Conservation (phyloP, 2,797 vertebrate species). For the Darevskia mixta region DNA sequence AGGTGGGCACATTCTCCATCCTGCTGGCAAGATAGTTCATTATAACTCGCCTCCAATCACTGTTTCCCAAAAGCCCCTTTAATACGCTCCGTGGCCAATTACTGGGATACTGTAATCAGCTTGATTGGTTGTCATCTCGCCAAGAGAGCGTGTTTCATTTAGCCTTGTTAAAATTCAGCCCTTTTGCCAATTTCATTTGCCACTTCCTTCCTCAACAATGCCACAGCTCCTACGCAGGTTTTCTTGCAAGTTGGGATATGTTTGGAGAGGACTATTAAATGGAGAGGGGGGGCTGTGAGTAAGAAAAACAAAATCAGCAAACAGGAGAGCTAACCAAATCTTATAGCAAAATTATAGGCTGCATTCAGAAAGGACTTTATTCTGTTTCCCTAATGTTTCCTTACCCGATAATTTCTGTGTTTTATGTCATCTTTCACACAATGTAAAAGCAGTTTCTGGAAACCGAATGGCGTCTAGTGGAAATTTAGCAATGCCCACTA, state of each 20-base stretch:
- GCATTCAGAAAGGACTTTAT: too few relatives aligned
- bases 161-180: neutral
- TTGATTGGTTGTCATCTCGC: neutral
- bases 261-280: neutral
- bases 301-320: neutral
- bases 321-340: neutral
- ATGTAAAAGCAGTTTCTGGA: too few relatives aligned
- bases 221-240: neutral
- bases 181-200: neutral
- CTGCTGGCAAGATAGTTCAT: neutral
- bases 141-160: neutral
- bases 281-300: neutral
- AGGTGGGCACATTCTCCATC: neutral
- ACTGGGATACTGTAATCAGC: conserved; percentile 7
- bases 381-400: neutral
- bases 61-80: neutral
- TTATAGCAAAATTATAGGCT: neutral
- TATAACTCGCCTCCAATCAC: neutral
- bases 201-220: neutral
- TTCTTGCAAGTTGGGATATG: neutral
- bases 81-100: conserved; percentile 14
- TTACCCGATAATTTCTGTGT: too few relatives aligned
- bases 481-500: neutral
- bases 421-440: too few relatives aligned
- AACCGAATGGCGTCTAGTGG: too few relatives aligned